Conservation (phyloP, 2,888 invertebrate genomes). For the Axea sp. region DNA sequence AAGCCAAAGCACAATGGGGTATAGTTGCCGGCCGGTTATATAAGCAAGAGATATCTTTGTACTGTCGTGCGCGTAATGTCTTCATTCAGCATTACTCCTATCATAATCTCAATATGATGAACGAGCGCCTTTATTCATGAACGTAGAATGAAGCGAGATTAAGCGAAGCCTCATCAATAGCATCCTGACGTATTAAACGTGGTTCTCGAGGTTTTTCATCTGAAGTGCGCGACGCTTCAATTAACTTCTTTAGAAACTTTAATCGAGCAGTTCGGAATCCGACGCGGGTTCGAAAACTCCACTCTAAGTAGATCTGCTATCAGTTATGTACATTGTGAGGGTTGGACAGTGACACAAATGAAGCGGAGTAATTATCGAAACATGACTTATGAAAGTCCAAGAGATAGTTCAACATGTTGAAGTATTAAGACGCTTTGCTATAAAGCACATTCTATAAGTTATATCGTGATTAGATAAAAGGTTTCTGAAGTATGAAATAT, state of each 20-base stretch:
- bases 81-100: slow-evolving; percentile 73
- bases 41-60: slow-evolving; percentile 62
- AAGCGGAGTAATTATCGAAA: slow-evolving; percentile 36
- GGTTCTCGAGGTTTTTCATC: slow-evolving; percentile 29
- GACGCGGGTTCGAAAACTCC: slow-evolving; percentile 5
- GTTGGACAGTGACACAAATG: slow-evolving; percentile 27
- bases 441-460: too few species aligned
- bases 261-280: slow-evolving; percentile 30
- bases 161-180: slow-evolving; percentile 71
- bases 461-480: slow-evolving; percentile 4
- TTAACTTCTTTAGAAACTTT: slow-evolving; percentile 51
- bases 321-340: slow-evolving; percentile 6
- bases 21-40: slow-evolving; percentile 45
- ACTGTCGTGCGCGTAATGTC: slow-evolving; percentile 72
- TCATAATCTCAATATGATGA: slow-evolving; percentile 75
- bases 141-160: slow-evolving; percentile 71
- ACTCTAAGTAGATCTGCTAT: slow-evolving; percentile 16
- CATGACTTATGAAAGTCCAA: slow-evolving; percentile 27
- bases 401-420: neutral
- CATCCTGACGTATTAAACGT: slow-evolving; percentile 62
- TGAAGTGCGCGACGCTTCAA: slow-evolving; percentile 55
- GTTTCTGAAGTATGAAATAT: too few species aligned
- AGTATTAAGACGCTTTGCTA: too few species aligned
- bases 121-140: slow-evolving; percentile 74
- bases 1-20: slow-evolving; percentile 53